Conservation (phyloP, 2,888 invertebrate species). For the Drosophila meridionalis region DNA sequence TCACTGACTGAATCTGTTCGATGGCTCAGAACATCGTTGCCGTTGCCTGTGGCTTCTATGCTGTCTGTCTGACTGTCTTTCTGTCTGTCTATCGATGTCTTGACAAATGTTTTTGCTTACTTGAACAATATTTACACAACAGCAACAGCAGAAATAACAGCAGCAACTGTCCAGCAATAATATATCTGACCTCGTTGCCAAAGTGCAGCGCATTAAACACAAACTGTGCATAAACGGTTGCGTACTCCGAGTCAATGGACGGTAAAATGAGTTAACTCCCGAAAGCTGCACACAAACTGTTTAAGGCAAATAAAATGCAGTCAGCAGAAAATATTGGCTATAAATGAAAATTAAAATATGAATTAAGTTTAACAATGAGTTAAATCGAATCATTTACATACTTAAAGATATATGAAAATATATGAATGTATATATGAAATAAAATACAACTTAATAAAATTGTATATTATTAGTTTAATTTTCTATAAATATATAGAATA, state of each 20-base stretch:
- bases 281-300: constrained; percentile 35
- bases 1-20: constrained; percentile 42
- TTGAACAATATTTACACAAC: constrained; percentile 59
- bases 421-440: not conserved
- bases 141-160: constrained; percentile 11
- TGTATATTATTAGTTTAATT: no score
- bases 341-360: not conserved
- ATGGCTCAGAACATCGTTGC: constrained; percentile 39
- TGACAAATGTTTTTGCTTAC: constrained; percentile 63
- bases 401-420: not conserved
- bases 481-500: no score
- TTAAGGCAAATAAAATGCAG: not conserved
- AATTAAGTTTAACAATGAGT: not conserved
- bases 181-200: constrained; percentile 31
- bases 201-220: constrained; percentile 58
- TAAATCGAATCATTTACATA: not conserved
- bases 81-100: constrained; percentile 10
- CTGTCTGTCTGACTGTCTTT: not conserved
- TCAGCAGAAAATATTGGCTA: not conserved
- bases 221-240: constrained; percentile 32
- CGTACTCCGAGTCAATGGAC: constrained; percentile 52
- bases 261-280: constrained; percentile 36
- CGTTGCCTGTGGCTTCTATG: constrained; percentile 11
- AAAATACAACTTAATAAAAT: not conserved
- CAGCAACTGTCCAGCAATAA: constrained; percentile 21